These are phyloP conservation scores for Euzetes globulus DNA, from an alignment of 2,888 invertebrate species.

Conservation along the genomic window DNA sequence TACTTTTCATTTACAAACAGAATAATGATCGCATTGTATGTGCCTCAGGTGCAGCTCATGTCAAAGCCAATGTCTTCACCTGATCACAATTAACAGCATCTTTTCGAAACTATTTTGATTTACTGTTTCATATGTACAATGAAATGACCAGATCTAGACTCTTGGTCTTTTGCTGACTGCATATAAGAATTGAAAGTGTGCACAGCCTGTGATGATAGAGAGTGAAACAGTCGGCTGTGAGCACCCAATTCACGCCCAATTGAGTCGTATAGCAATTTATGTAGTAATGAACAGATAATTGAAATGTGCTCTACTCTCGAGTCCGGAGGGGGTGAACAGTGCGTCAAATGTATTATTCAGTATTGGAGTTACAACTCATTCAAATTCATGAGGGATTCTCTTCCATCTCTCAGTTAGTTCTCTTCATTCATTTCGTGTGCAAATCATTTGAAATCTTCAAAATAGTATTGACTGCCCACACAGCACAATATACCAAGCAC, in stretches of 20 bases:
- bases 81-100: too few relatives aligned
- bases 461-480: slow-evolving; percentile 7
- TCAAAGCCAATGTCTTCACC: not conserved
- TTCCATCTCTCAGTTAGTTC: slow-evolving; percentile 18
- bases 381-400: slow-evolving; percentile 24
- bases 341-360: slow-evolving; percentile 6
- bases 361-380: slow-evolving; percentile 13
- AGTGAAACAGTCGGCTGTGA: not conserved
- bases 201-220: not conserved
- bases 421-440: slow-evolving; percentile 8
- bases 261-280: slow-evolving; percentile 39
- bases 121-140: too few relatives aligned
- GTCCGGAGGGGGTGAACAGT: slow-evolving; percentile 26
- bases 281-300: slow-evolving; percentile 41
- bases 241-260: slow-evolving; percentile 39
- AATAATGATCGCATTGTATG: not conserved
- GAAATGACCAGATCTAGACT: too few relatives aligned
- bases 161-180: too few relatives aligned
- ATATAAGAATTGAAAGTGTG: too few relatives aligned
- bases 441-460: slow-evolving; percentile 12
- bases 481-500: not conserved
- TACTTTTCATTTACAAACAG: not conserved
- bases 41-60: not conserved
- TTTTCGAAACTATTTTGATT: too few relatives aligned
- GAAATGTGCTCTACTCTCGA: slow-evolving; percentile 37